Evolutionary conservation across 2,888 invertebrate species (phyloP), one percentile per base, ranked within the genome.

Genomic region (Pogonocherus hispidulus): DNA sequence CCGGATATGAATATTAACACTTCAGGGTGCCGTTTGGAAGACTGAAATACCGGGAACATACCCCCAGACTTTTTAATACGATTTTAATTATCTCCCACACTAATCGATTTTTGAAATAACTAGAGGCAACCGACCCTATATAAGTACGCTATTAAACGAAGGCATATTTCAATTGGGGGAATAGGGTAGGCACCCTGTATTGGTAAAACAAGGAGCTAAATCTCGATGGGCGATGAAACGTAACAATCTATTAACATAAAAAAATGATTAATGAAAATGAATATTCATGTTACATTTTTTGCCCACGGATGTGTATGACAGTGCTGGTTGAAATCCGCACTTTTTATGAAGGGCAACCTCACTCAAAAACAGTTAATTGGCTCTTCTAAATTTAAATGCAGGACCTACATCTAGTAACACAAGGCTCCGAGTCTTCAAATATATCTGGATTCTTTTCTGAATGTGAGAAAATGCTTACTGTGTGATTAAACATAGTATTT

Each of bases 181-280:
- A n/a, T n/a, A n/a, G 55, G 55, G 18, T 35, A 27, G 32, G 54
- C 27, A 32, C 32, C 52, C 54, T 54, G 19, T 35, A 35, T 20
- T 19, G 55, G 32, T 19, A 37, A 19, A 37, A 55, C 55, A 19
- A 19, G 55, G 37, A 20, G 54, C 16, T 54, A 23, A 32, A 35
- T 55, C n/a, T 55, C 16, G 18, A 55, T 27, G 41, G 37, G 37
- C 20, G 55, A 37, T 37, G 35, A 35, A 55, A 41, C 16, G 35
- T 35, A 35, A 18, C 20, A 11, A 8, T 49, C 55, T 35, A 55
- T 20, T 35, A 37, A 37, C 41, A 41, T 41, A 55, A 35, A 55
- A 35, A 35, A 55, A 37, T 55, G 55, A 55, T 55, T 55, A 37
- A 55, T 55, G 55, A 55, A 35, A 55, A 55, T 55, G 55, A 55